Evolutionary conservation across 2,113 vertebrate species (phyloP).

Genomic region (Polypterus bichir): DNA sequence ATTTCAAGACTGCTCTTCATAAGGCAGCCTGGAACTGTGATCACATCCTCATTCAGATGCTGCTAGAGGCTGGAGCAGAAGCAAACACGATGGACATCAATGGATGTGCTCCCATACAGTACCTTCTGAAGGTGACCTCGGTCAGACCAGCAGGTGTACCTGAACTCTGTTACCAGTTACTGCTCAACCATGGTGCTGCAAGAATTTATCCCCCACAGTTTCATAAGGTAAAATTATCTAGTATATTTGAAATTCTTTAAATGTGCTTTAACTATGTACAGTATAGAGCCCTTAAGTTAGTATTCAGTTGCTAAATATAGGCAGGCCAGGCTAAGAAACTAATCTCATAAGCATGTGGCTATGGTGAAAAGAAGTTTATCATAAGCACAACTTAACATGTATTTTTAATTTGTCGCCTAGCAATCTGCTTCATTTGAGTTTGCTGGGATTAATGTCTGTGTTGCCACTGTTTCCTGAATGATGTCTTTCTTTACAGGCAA

Average conservation of each 20-base stretch:
- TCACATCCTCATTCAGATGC: conserved; percentile 72
- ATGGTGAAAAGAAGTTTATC: background rate
- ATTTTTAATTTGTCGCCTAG: background rate
- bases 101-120: conserved; percentile 78
- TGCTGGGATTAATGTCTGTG: no score
- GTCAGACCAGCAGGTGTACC: conserved; percentile 62
- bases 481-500: no score
- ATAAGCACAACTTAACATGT: background rate
- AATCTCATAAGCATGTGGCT: no score
- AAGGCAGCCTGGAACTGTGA: conserved; percentile 95
- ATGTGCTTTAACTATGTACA: no score
- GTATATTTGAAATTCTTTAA: no score
- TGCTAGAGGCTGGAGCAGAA: conserved; percentile 76
- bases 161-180: conserved; percentile 77
- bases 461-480: no score
- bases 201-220: conserved; percentile 85
- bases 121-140: conserved; percentile 73
- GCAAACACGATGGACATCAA: conserved; percentile 79
- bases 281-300: no score
- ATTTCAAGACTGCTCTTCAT: conserved; percentile 80
- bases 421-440: background rate
- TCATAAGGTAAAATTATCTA: conserved; percentile 66
- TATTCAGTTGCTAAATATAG: no score
- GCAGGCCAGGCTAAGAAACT: no score
- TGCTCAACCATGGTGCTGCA: conserved; percentile 75